phyloP scores from a whole-genome alignment of 1,140 invertebrate genomes.

The Zaprionus davidi region DNA sequence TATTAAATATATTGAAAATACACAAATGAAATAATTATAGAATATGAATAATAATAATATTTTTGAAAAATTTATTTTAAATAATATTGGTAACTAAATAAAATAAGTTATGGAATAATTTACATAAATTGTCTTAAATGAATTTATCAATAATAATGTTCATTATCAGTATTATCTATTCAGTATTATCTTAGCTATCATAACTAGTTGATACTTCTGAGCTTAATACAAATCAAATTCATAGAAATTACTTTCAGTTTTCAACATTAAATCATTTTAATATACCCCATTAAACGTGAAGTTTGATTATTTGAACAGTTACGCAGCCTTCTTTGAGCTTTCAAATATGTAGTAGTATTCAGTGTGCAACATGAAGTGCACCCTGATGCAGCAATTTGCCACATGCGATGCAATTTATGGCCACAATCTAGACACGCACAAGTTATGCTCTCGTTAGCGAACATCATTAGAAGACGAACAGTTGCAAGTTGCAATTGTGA shows the following conservation, averaged over 20 bases:
- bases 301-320: conserved; percentile 32
- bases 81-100: neutral
- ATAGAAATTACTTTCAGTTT: conserved; percentile 21
- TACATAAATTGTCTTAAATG: neutral
- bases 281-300: neutral
- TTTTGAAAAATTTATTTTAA: neutral
- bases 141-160: neutral
- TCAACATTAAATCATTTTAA: neutral
- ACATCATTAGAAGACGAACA: conserved; percentile 41
- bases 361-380: conserved; percentile 60
- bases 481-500: neutral
- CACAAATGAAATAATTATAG: neutral
- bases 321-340: conserved; percentile 11
- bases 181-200: too few species aligned
- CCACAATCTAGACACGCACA: conserved; percentile 55
- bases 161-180: neutral
- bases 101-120: neutral
- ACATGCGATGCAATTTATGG: conserved; percentile 53
- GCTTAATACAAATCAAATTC: neutral
- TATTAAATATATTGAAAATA: neutral
- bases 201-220: neutral
- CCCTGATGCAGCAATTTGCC: conserved; percentile 69
- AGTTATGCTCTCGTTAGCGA: conserved; percentile 80
- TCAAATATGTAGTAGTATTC: conserved; percentile 20
- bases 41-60: neutral